A percentile compares a stretch with the other conserved stretches of the same genome.
Conservation (phyloP, 1,140 invertebrate genomes). For the Zaprionus inermis region DNA sequence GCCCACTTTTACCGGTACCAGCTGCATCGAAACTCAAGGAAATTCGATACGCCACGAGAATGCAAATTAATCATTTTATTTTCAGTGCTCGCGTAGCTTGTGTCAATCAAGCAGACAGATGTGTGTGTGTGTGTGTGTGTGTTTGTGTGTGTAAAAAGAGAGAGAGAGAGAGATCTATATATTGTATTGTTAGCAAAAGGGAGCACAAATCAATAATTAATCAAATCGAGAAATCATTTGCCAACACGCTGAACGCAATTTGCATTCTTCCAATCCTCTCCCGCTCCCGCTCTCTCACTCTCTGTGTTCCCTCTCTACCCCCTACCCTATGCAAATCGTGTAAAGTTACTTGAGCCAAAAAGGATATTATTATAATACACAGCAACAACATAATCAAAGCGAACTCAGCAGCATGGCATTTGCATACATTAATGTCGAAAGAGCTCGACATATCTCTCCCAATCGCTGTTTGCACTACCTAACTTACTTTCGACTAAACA, state of each 20-base stretch:
- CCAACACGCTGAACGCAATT: constrained; percentile 38
- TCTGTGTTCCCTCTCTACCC: constrained; percentile 20
- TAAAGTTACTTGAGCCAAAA: constrained; percentile 65
- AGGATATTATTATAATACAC: constrained; percentile 71
- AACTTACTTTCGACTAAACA: not conserved
- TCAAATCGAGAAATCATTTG: constrained; percentile 75
- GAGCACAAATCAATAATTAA: constrained; percentile 76
- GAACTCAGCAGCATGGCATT: constrained; percentile 62
- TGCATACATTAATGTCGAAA: constrained; percentile 72
- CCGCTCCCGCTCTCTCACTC: not conserved
- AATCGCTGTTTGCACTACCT: constrained; percentile 15
- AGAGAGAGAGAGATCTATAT: constrained; percentile 4
- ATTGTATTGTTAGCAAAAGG: not conserved
- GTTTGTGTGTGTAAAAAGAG: not conserved
- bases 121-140: not conserved
- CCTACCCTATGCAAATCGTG: constrained; percentile 68
- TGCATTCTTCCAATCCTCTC: constrained; percentile 33
- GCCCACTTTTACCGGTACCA: constrained; percentile 17
- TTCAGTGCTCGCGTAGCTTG: constrained; percentile 15
- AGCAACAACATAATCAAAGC: constrained; percentile 72
- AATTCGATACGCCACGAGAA: constrained; percentile 39
- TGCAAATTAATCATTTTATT: constrained; percentile 42
- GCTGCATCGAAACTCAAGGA: constrained; percentile 6
- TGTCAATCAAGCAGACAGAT: constrained; percentile 64
- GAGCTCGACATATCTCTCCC: constrained; percentile 18